Base-by-base conservation (phyloP, 2,797 vertebrate species). In the Tauraco hartlaubi region DNA sequence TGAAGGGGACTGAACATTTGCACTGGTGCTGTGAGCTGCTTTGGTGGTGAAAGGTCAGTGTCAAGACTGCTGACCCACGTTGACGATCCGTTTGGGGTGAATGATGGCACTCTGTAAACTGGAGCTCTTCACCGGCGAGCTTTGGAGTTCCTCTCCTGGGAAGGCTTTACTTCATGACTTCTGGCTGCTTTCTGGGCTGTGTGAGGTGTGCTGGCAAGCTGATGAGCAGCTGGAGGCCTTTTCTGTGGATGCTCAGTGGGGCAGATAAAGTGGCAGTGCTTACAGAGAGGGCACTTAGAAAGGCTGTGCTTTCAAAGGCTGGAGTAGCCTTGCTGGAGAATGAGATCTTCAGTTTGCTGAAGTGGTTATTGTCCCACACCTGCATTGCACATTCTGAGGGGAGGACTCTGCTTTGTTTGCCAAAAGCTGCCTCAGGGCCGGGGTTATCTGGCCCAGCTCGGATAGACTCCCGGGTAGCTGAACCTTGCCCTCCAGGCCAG, bases 11-110 rank as follows among this genome's bases (percentile, higher is more conserved):
- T 66, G 51, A 73, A 28, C 39, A 6, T 66, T 72, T 88, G 28
- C 22, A 7, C 16, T 61, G 71, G 69, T 93, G 44, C 66, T 79
- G 63, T 66, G 49, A 68, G 54, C 59, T 78, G 73, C 77, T 75
- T 66, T 69, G 31, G 58, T 78, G 41, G 51, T 44, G 35, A 31
- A 66, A 94, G 91, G 96, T 97, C 55, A 74, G 91, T 63, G 31
- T 62, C 52, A 56, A 62, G 82, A 19, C 31, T 66, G 7, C 52
- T 87, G 37, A 62, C 41, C 61, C 5, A 2, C 10, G 16, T 19
- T 85, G 31, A 7, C 55, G 52, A 0, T 85, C 3, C 2, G 0
- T 68, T 85, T 83, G 46, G 22, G 28, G 22, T 78, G 29, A 41
- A 25, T 84, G 66, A 62, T 33, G 48, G 28, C 20, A 17, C 72